Evolutionary conservation across 2,888 invertebrate species (phyloP).

Genomic region (Mythimna vitellina): DNA sequence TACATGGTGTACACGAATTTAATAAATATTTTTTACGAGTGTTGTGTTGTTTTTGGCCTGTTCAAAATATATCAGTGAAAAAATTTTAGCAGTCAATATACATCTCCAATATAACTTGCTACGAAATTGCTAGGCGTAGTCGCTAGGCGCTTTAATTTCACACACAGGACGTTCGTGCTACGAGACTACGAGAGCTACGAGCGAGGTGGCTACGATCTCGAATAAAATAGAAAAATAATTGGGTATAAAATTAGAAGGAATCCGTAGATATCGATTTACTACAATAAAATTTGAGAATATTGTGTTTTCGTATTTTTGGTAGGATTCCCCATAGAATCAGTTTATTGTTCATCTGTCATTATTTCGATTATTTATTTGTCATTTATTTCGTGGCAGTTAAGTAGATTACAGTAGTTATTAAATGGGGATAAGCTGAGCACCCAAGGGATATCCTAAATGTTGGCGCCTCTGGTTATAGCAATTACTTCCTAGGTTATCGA

Average conservation of each 20-base stretch:
- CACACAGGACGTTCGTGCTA: slow-evolving; percentile 17
- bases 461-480: not conserved
- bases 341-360: not conserved
- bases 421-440: not conserved
- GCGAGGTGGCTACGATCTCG: slow-evolving; percentile 5
- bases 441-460: not conserved
- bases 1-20: slow-evolving; percentile 42
- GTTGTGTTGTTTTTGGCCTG: slow-evolving; percentile 32
- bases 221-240: not conserved
- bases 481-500: too few species aligned
- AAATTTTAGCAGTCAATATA: too few species aligned
- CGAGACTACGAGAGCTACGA: slow-evolving; percentile 32
- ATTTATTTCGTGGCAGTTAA: too few species aligned
- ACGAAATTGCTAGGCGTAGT: slow-evolving; percentile 28
- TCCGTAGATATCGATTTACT: not conserved
- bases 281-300: not conserved
- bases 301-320: not conserved
- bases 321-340: not conserved
- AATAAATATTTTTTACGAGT: slow-evolving; percentile 56
- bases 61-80: not conserved
- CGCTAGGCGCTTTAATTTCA: slow-evolving; percentile 16
- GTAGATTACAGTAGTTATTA: too few species aligned
- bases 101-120: not conserved
- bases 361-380: too few species aligned
- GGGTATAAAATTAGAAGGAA: not conserved